Evolutionary conservation across 2,888 invertebrate species (phyloP).

Genomic region (Tholera decimalis): DNA sequence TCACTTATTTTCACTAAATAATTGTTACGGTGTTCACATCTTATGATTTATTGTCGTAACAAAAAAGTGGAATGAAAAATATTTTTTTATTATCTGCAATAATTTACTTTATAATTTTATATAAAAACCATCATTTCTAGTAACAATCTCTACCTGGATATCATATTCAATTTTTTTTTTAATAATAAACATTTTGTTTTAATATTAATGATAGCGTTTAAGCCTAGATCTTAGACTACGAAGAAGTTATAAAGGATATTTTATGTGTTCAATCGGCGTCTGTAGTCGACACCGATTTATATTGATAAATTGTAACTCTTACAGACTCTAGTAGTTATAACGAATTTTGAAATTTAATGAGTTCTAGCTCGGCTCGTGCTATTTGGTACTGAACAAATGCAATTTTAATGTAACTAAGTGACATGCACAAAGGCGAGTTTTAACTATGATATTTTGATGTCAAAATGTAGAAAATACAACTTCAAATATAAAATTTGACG

Average conservation of each 20-base stretch:
- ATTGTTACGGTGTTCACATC: conserved; percentile 76
- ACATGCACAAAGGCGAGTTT: conserved; percentile 70
- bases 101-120: conserved; percentile 81
- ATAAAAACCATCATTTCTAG: conserved; percentile 90
- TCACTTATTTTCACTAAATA: conserved; percentile 66
- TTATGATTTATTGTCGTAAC: conserved; percentile 59
- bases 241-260: conserved; percentile 87
- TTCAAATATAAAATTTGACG: conserved; percentile 38
- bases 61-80: conserved; percentile 74
- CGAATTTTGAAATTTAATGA: conserved; percentile 80
- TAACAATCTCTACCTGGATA: conserved; percentile 90
- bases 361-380: conserved; percentile 86
- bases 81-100: conserved; percentile 78
- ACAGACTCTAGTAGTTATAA: conserved; percentile 74
- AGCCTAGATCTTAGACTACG: conserved; percentile 87
- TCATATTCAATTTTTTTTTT: conserved; percentile 81
- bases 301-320: conserved; percentile 69
- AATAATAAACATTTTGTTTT: conserved; percentile 86
- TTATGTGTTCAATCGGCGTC: conserved; percentile 66
- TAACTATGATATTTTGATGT: conserved; percentile 44
- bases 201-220: conserved; percentile 85
- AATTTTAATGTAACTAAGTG: conserved; percentile 85
- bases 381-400: conserved; percentile 90
- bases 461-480: conserved; percentile 44
- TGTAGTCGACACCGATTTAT: conserved; percentile 65